Base-by-base conservation (phyloP, 2,888 invertebrate genomes). In the Eupithecia subumbrata region DNA sequence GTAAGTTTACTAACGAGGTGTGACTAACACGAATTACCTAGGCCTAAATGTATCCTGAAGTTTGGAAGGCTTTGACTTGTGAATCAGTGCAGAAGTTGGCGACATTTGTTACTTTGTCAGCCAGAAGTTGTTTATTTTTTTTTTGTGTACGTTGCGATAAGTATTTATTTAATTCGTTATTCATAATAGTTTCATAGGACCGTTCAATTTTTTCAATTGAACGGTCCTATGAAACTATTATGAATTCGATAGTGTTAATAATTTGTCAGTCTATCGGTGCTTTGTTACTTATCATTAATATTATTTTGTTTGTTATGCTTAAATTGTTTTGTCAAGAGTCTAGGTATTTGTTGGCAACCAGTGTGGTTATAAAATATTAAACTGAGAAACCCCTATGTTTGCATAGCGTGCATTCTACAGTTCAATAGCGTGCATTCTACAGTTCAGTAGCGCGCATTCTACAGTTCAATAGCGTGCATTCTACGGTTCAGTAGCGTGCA, bases 351-450 rank as follows among this genome's bases (percentile, higher is more conserved):
- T 40, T 43, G 68, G 11, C 22, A 16, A n/a, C 22, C 22, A 7
- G n/a, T 25, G 37, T 14, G 67, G 63, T 16, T 63, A 30, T 45
- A 43, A 3, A 12, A 67, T 37, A 8, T 2, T 18, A 52, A 71
- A 76, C 79, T 81, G 75, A 75, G 78, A n/a, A 52, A 69, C 60
- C 76, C 18, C 81, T 81, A 79, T 79, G 79, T 66, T 69, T 64
- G 68, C 76, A 80, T 80, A 81, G 79, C 43, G 78, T 76, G 37
- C 5, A 45, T 71, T 75, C 73, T 73, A 40, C 78, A 79, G 79
- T 78, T 68, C 14, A 43, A 68, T 34, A 70, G 60, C 67, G n/a
- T n/a, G n/a, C n/a, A n/a, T n/a, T n/a, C n/a, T n/a, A n/a, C n/a
- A n/a, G n/a, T n/a, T n/a, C n/a, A n/a, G n/a, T n/a, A n/a, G n/a